Conservation (phyloP, 37 sponge, comb jelly and placozoan genomes). For the Lycopodina hypogea region DNA sequence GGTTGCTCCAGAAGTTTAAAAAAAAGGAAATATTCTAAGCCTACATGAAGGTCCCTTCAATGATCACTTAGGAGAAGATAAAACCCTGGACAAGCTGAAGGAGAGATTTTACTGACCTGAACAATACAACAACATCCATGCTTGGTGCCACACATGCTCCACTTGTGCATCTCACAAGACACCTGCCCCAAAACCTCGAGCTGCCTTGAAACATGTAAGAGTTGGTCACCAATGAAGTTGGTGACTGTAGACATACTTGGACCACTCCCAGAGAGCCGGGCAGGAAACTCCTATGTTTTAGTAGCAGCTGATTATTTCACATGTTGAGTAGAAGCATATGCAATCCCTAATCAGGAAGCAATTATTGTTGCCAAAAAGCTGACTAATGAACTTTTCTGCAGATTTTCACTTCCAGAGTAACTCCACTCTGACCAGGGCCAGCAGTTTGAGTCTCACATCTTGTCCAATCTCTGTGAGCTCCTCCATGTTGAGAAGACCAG, state of each 20-base stretch:
- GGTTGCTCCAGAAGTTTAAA: neutral
- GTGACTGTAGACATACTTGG: constrained; percentile 53
- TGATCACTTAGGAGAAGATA: constrained; percentile 6
- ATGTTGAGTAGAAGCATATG: constrained; percentile 47
- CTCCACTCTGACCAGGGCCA: constrained; percentile 52
- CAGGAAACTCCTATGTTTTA: constrained; percentile 51
- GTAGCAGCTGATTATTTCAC: too few species aligned
- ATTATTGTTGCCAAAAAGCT: constrained; percentile 44
- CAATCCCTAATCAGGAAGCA: constrained; percentile 64
- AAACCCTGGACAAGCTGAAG: constrained; percentile 1
- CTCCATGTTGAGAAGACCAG: constrained; percentile 30
- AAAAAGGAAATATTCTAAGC: neutral
- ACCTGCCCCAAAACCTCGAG: too few species aligned
- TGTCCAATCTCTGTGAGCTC: constrained; percentile 31
- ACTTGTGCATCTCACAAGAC: neutral
- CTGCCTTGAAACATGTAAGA: too few species aligned
- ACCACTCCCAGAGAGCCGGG: constrained; percentile 33
- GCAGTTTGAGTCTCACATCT: constrained; percentile 44
- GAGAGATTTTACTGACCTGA: constrained; percentile 7
- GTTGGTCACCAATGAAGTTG: constrained; percentile 36
- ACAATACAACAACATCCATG: neutral
- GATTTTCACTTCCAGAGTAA: too few species aligned
- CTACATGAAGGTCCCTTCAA: neutral
- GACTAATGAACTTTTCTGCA: too few species aligned
- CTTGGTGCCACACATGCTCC: neutral